Evolutionary conservation across 1,140 invertebrate species (phyloP).

Genomic region (Panagrolaimus sp.): DNA sequence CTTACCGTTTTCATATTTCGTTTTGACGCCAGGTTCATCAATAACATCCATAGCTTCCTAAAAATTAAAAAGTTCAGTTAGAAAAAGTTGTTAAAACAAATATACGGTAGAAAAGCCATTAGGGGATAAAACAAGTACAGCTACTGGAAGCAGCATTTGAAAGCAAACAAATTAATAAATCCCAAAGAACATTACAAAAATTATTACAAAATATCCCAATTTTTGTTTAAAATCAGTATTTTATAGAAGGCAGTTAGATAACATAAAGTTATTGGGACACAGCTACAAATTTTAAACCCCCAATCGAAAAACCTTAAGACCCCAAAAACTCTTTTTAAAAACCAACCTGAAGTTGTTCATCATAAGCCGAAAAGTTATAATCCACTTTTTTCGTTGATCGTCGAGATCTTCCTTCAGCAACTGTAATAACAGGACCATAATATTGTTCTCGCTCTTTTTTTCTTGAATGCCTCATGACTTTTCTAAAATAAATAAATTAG

Average conservation of each 20-base stretch:
- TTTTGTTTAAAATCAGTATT: no score
- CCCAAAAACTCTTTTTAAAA: background rate
- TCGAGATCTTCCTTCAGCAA: slow-evolving; percentile 48
- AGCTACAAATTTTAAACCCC: no score
- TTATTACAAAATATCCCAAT: no score
- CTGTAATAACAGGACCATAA: slow-evolving; percentile 44
- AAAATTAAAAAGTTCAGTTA: no score
- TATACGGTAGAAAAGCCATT: slow-evolving; percentile 8
- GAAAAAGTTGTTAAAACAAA: background rate
- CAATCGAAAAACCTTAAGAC: no score
- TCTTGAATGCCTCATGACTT: slow-evolving; percentile 15
- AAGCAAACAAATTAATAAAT: no score
- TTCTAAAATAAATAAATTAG: slow-evolving; percentile 5
- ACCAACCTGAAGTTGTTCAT: slow-evolving; percentile 46
- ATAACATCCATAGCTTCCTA: slow-evolving; percentile 41
- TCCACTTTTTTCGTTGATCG: slow-evolving; percentile 44
- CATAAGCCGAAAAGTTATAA: slow-evolving; percentile 51
- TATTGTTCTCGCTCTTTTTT: slow-evolving; percentile 9
- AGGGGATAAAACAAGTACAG: no score
- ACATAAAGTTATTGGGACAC: no score
- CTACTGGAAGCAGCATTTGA: no score
- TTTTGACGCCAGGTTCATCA: slow-evolving; percentile 17
- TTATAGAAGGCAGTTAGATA: no score
- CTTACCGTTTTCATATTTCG: slow-evolving; percentile 5
- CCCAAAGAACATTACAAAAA: no score